Base-by-base conservation (phyloP, 1,140 invertebrate genomes). In the Latrodectus geometricus region DNA sequence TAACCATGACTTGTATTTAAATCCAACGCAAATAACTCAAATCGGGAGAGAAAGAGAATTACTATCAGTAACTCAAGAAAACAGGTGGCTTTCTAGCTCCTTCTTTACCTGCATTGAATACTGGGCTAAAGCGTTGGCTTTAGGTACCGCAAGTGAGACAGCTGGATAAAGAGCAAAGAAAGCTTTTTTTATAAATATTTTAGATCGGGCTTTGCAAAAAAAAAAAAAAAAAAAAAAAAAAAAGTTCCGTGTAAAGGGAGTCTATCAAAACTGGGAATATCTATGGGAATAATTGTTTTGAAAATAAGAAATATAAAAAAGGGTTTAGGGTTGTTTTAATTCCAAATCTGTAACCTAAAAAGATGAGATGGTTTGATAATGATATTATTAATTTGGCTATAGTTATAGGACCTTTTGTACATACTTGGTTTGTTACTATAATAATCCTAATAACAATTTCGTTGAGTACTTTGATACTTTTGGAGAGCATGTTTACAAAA, bases 341-440 rank as follows among this genome's bases (percentile, higher is more conserved):
- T 50, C 21, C 72, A 15, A 75, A 86, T 78, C 48, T 78, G 8
- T 50, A 78, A 61, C 83, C 35, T 35, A 77, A 86, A 65, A 68
- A 12, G 21, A 78, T 78, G 17, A 86, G n/a, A 65, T 9, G 0
- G 20, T 78, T 86, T 20, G 75, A 86, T 69, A 77, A 65, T 8
- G 75, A 52, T 3, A 56, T 86, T 0, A 49, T 86, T 48, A 86
- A 72, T 73, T 21, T 86, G n/a, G 66, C 70, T 49, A 78, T 78
- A 54, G 9, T 50, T 35, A 86, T 75, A 70, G 83, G 83, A 11
- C 49, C 74, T 23, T 74, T n/a, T n/a, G 83, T 17, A 86, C 52
- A 17, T 61, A 78, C 21, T 86, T 61, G 75, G 14, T 86, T 23
- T 86, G 83, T 20, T 86, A 78, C 68, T 86, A 78, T 17, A 78